Evolutionary conservation across 2,888 invertebrate species (phyloP), one percentile per base, ranked within the genome.

Genomic region (Anoncus sp.): DNA sequence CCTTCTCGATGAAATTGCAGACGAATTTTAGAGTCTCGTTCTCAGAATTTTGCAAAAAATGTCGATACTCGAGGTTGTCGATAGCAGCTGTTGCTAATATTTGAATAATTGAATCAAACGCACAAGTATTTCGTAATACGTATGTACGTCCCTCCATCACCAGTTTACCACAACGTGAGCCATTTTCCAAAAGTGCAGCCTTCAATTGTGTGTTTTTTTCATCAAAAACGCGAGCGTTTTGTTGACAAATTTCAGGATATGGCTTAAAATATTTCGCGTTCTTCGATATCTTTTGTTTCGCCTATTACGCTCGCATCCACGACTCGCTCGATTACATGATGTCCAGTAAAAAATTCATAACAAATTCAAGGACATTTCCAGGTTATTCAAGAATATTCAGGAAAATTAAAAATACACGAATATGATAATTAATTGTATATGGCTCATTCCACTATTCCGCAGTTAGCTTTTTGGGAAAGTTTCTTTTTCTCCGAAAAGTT

Each of bases 211-310:
- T 63, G 14, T 59, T 55, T 59, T 31, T 66, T 9, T 47, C 49
- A 31, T 35, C 31, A 18, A 14, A 22, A 18, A 57, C 49, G 20
- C 24, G 53, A 16, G 66, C 38, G 24, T 74, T 74, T 66, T 66
- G 57, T 9, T 66, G 60, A 24, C 59, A 55, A n/a, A 74, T 59
- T 55, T 74, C 73, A 16, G 66, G 66, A n/a, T 57, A 74, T 14
- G 73, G 16, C 55, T 59, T 74, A 24, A 59, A 74, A 40, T 74
- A 74, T 49, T 74, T 74, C 12, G 59, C n/a, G n/a, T n/a, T n/a
- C n/a, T n/a, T n/a, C n/a, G n/a, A n/a, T n/a, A n/a, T n/a, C n/a
- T n/a, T n/a, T n/a, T n/a, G n/a, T n/a, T n/a, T n/a, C n/a, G n/a
- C n/a, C n/a, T n/a, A n/a, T n/a, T n/a, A n/a, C n/a, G n/a, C n/a